Evolutionary conservation across 1,140 invertebrate species (phyloP).

Genomic region (Cyphomyrmex costatus): DNA sequence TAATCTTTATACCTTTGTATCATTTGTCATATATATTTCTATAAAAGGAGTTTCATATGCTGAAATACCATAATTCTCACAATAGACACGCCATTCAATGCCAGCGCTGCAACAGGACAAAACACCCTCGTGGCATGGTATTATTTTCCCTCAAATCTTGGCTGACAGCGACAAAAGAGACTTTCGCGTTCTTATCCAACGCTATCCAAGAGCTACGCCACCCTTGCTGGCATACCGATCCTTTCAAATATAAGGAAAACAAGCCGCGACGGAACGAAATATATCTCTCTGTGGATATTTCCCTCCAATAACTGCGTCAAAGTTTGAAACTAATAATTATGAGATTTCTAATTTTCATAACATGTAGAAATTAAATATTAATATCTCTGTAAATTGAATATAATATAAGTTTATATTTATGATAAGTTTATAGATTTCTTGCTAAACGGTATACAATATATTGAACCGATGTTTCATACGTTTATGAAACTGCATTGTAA

Average conservation of each 20-base stretch:
- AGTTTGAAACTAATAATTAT: neutral
- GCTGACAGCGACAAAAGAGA: conserved; percentile 77
- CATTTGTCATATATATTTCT: neutral
- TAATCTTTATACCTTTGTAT: neutral
- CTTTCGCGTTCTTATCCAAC: conserved; percentile 75
- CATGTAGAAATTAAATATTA: neutral
- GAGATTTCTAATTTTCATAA: neutral
- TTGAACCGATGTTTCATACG: neutral
- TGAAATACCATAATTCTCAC: conserved; percentile 63
- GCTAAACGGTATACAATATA: neutral
- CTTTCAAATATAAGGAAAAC: conserved; percentile 70
- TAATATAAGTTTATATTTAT: neutral
- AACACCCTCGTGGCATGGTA: conserved; percentile 55
- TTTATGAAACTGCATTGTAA: conserved; percentile 21
- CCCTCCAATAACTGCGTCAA: neutral
- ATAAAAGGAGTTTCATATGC: neutral
- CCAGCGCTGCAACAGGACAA: conserved; percentile 33
- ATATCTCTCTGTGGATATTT: conserved; percentile 22
- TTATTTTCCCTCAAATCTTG: conserved; percentile 82
- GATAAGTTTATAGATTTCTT: neutral
- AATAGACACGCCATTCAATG: conserved; percentile 68
- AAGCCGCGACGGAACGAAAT: conserved; percentile 6
- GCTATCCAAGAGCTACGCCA: conserved; percentile 53
- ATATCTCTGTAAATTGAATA: neutral
- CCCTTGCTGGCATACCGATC: conserved; percentile 81